A percentile compares a stretch with the other conserved stretches of the same genome.
phyloP scores from a whole-genome alignment of 2,888 invertebrate genomes.

The Acrobasis suavella region DNA sequence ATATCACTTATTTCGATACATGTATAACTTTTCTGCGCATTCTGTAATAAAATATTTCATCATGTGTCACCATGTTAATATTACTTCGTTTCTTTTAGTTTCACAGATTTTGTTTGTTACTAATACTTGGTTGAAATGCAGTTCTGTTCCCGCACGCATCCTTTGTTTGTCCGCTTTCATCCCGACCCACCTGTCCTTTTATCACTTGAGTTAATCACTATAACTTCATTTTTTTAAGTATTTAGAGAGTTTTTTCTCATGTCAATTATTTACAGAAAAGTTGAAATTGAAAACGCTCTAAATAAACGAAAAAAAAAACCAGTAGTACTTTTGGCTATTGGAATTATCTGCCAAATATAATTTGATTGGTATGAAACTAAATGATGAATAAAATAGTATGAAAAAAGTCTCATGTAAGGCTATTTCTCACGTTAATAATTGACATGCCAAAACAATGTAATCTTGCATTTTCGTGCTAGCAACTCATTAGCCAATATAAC shows the following conservation, averaged over 20 bases:
- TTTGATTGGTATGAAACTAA: too few relatives aligned
- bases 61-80: not conserved
- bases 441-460: not conserved
- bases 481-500: too few relatives aligned
- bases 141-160: conserved; percentile 53
- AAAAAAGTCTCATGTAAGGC: not conserved
- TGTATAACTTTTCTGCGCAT: not conserved
- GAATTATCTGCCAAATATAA: too few relatives aligned
- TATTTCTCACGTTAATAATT: conserved; percentile 4
- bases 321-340: not conserved
- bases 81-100: conserved; percentile 22
- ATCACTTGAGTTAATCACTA: not conserved
- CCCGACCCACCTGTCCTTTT: conserved; percentile 30
- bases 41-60: not conserved
- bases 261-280: conserved; percentile 4
- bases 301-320: not conserved
- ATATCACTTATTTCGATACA: not conserved
- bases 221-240: not conserved
- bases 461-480: not conserved
- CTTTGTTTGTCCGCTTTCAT: conserved; percentile 40
- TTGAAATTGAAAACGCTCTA: not conserved
- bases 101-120: conserved; percentile 43
- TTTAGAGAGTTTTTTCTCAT: not conserved
- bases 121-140: conserved; percentile 79
- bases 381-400: too few relatives aligned